These are phyloP conservation scores for Cistogaster globosa DNA, from an alignment of 2,888 invertebrate genomes.

Conservation along the genomic window DNA sequence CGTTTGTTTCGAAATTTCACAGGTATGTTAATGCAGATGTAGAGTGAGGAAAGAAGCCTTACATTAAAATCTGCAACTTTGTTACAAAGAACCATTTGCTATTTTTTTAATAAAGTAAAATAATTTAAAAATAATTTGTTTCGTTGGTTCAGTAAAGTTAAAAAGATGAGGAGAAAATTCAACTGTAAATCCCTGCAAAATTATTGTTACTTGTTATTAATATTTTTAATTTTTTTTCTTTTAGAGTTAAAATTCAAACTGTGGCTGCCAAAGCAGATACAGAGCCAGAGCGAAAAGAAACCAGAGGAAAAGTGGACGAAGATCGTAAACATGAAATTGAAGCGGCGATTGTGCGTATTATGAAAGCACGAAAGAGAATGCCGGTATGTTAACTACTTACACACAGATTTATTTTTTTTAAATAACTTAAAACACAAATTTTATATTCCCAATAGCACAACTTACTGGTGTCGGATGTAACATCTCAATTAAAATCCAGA, in stretches of 20 bases:
- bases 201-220: too few relatives aligned
- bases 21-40: slow-evolving; percentile 84
- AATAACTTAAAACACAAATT: background rate
- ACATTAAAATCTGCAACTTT: too few relatives aligned
- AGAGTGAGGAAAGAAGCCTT: too few relatives aligned
- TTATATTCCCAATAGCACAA: slow-evolving; percentile 87
- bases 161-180: too few relatives aligned
- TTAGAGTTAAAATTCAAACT: slow-evolving; percentile 95
- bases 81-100: too few relatives aligned
- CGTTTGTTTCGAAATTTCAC: slow-evolving; percentile 98
- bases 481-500: slow-evolving; percentile 97
- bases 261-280: slow-evolving; percentile 98
- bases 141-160: too few relatives aligned
- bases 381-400: slow-evolving; percentile 85
- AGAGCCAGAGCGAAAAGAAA: slow-evolving; percentile 99
- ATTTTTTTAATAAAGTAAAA: too few relatives aligned
- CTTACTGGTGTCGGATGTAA: slow-evolving; percentile 97
- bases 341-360: slow-evolving; percentile 98
- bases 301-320: slow-evolving; percentile 98
- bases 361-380: slow-evolving; percentile 99
- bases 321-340: slow-evolving; percentile 99
- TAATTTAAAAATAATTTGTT: too few relatives aligned
- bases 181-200: too few relatives aligned
- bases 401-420: background rate
- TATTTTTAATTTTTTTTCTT: too few relatives aligned